Conservation (phyloP, 2,113 vertebrate species). For the Phalacrocorax aristotelis region DNA sequence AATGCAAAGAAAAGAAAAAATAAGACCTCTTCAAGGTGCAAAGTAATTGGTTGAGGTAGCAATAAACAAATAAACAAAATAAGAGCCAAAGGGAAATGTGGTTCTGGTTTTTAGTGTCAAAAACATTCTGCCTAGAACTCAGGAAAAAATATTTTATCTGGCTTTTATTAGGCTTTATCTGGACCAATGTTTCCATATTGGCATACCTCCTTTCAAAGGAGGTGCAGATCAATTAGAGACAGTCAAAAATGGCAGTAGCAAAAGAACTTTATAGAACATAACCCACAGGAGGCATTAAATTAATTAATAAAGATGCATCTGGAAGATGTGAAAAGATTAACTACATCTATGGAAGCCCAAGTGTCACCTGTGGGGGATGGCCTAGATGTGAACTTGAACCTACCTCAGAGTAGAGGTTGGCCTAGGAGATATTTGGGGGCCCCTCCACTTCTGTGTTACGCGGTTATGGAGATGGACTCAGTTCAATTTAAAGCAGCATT, state of each 20-base stretch:
- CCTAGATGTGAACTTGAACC: not conserved
- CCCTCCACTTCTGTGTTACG: not conserved
- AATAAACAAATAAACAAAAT: not conserved
- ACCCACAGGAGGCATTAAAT: not conserved
- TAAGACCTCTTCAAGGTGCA: not conserved
- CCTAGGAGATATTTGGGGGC: not conserved
- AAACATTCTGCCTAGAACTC: not conserved
- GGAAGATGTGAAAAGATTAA: not conserved
- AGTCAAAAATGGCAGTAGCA: not conserved
- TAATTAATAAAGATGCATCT: not conserved
- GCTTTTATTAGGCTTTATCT: not conserved
- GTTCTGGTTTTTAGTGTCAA: not conserved
- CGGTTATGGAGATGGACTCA: not conserved
- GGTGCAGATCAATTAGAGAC: not conserved
- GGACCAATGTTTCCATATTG: not conserved
- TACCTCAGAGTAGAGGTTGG: not conserved
- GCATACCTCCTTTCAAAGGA: not conserved
- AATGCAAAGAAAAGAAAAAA: not conserved
- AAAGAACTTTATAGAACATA: not conserved
- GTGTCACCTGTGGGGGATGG: not conserved
- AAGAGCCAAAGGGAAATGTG: not conserved
- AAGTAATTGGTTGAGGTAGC: not conserved
- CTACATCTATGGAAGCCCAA: not conserved
- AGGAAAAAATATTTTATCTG: not conserved
- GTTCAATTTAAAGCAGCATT: not conserved